phyloP scores from a whole-genome alignment of 2,888 invertebrate genomes.

The Mesoligia furuncula region DNA sequence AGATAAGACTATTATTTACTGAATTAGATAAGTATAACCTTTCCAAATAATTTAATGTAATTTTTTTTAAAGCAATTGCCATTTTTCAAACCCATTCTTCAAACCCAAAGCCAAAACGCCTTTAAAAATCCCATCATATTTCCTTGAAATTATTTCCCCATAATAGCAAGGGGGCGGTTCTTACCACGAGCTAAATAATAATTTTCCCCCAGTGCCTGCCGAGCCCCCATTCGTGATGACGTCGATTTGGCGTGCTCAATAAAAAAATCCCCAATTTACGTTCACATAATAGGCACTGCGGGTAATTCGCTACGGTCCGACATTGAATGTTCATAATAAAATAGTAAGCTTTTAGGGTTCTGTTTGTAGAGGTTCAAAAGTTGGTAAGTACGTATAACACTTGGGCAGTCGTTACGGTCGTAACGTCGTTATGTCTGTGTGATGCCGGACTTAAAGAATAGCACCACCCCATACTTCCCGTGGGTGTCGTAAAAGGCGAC shows the following conservation, averaged over 20 bases:
- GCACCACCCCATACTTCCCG: no score
- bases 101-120: constrained; percentile 25
- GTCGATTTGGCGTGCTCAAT: constrained; percentile 82
- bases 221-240: constrained; percentile 79
- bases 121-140: constrained; percentile 49
- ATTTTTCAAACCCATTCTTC: constrained; percentile 4
- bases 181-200: constrained; percentile 57
- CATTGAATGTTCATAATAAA: constrained; percentile 66
- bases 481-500: no score
- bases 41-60: not conserved
- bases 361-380: not conserved
- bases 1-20: not conserved
- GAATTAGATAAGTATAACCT: not conserved
- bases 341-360: constrained; percentile 42
- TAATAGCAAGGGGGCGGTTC: constrained; percentile 55
- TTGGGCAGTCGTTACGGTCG: no score
- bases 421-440: no score
- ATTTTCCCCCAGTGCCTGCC: constrained; percentile 62
- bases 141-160: constrained; percentile 49
- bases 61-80: constrained; percentile 17
- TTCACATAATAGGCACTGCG: constrained; percentile 82
- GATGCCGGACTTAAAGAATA: no score
- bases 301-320: constrained; percentile 79
- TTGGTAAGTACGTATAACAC: not conserved
- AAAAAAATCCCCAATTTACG: constrained; percentile 82